Evolutionary conservation across 2,113 vertebrate genomes (phyloP).

Genomic region (Callospermophilus lateralis): DNA sequence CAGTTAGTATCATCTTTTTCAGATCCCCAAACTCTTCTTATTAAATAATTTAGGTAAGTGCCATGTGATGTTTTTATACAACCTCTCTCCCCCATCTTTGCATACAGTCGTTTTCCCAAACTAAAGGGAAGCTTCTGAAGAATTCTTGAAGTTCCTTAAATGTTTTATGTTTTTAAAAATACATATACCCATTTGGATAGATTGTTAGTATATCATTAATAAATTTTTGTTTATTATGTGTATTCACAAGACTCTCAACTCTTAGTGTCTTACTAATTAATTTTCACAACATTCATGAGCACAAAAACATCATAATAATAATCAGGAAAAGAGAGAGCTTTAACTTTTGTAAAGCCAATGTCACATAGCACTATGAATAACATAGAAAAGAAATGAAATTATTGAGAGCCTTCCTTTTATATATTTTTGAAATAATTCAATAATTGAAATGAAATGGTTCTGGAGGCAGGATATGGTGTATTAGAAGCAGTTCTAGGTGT

Average conservation of each 20-base stretch:
- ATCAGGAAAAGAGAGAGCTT: not conserved
- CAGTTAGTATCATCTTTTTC: conserved; percentile 62
- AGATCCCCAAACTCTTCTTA: conserved; percentile 64
- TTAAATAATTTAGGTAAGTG: conserved; percentile 49
- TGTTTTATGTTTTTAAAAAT: not conserved
- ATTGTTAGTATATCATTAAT: conserved; percentile 47
- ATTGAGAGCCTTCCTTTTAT: not conserved
- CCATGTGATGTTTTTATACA: not conserved
- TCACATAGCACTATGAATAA: not conserved
- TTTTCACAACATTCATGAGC: not conserved
- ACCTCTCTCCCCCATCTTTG: not conserved
- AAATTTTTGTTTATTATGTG: conserved; percentile 4
- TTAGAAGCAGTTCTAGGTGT: not conserved
- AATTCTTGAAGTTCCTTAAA: not conserved
- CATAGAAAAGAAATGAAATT: not conserved
- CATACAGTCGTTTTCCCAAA: not conserved
- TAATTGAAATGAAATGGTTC: not conserved
- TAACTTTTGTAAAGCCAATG: conserved; percentile 11
- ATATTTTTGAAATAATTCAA: not conserved
- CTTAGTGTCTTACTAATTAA: conserved; percentile 13
- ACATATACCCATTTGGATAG: not conserved
- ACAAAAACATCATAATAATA: not conserved
- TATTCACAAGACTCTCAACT: not conserved
- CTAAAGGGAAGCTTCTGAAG: conserved; percentile 18
- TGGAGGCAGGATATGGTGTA: not conserved